Evolutionary conservation across 2,113 vertebrate genomes (phyloP).

Genomic region (Hypocryptadius cinnamomeus): DNA sequence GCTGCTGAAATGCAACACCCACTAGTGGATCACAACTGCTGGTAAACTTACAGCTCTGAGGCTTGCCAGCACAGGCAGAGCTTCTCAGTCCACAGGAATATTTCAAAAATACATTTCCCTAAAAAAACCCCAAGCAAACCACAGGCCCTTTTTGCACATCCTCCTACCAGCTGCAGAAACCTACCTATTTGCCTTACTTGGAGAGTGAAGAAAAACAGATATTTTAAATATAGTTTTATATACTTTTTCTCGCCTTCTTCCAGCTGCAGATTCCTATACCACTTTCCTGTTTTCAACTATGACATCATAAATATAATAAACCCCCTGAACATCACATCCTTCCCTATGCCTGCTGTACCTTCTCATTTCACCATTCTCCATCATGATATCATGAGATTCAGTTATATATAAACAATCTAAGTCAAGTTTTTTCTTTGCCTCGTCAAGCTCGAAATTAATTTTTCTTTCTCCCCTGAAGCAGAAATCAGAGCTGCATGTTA

Average conservation of each 20-base stretch:
- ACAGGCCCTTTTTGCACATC: background rate
- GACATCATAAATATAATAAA: background rate
- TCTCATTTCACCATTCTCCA: background rate
- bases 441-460: background rate
- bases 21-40: background rate
- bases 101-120: constrained; percentile 33
- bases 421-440: background rate
- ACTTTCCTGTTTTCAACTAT: background rate
- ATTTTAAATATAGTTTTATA: background rate
- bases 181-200: background rate
- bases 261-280: background rate
- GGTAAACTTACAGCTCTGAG: background rate
- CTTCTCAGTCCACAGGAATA: background rate
- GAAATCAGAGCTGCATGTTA: background rate
- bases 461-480: background rate
- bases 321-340: background rate
- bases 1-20: background rate
- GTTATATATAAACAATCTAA: background rate
- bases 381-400: background rate
- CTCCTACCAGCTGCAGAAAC: constrained; percentile 24
- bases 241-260: background rate
- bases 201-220: background rate
- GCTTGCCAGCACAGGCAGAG: background rate
- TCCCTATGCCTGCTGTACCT: background rate
- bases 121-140: background rate